Percentiles rank a stretch among this genome's conserved stretches.
Conservation (phyloP, 2,888 invertebrate species). For the Caenorhabditis sinica region DNA sequence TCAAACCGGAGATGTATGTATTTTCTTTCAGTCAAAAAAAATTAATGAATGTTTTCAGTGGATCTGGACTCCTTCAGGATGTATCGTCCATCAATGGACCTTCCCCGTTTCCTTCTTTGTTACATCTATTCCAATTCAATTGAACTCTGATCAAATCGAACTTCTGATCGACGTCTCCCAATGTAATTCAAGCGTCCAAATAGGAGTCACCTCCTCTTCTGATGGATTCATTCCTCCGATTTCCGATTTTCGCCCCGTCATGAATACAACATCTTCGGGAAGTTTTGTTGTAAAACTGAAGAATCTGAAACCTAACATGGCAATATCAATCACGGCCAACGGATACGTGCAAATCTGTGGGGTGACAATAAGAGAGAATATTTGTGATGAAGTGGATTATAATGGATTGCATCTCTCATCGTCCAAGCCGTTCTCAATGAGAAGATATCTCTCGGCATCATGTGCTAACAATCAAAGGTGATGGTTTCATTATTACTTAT, state of each 20-base stretch:
- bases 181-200: constrained; percentile 29
- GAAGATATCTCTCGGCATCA: constrained; percentile 27
- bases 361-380: constrained; percentile 27
- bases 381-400: constrained; percentile 39
- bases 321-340: constrained; percentile 15
- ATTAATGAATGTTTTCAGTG: constrained; percentile 41
- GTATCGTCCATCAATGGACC: constrained; percentile 45
- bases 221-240: constrained; percentile 36
- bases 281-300: constrained; percentile 50
- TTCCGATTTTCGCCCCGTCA: constrained; percentile 47
- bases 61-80: constrained; percentile 41
- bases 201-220: constrained; percentile 17
- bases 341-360: constrained; percentile 45
- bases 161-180: constrained; percentile 41
- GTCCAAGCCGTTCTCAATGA: constrained; percentile 31
- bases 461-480: constrained; percentile 8
- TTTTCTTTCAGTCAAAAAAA: not conserved
- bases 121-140: constrained; percentile 30
- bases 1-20: constrained; percentile 43
- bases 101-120: constrained; percentile 45
- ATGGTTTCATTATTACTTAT: not conserved
- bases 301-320: constrained; percentile 42
- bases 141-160: constrained; percentile 46
- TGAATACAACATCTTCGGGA: constrained; percentile 48
- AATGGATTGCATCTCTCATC: constrained; percentile 32